A percentile compares a stretch with the other conserved stretches of the same genome.
Conservation (phyloP, 2,888 invertebrate genomes). For the Belgica antarctica region DNA sequence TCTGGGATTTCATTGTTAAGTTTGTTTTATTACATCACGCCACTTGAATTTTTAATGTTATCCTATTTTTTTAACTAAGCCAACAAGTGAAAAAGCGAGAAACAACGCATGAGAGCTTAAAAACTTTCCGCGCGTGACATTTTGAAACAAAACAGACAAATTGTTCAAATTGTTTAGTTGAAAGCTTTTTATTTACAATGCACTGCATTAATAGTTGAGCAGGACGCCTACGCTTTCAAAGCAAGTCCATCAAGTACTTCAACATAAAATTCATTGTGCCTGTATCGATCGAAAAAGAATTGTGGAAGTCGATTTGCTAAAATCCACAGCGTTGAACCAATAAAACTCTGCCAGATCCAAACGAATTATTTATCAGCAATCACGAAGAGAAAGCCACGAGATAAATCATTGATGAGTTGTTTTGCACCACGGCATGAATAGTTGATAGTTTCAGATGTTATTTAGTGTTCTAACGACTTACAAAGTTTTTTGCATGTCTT, state of each 20-base stretch:
- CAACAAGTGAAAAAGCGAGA: background rate
- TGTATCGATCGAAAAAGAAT: constrained; percentile 63
- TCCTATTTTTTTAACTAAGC: too few species aligned
- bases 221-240: too few species aligned
- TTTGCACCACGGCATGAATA: constrained; percentile 60
- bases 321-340: constrained; percentile 22
- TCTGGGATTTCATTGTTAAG: constrained; percentile 27
- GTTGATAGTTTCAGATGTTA: constrained; percentile 57
- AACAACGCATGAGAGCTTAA: too few species aligned
- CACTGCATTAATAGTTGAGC: too few species aligned
- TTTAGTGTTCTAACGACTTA: constrained; percentile 73
- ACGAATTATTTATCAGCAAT: too few species aligned
- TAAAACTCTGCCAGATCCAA: constrained; percentile 27
- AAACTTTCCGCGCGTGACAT: too few species aligned
- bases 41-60: constrained; percentile 36
- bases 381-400: constrained; percentile 62
- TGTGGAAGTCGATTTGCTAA: constrained; percentile 57
- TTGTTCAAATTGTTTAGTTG: too few species aligned
- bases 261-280: constrained; percentile 60
- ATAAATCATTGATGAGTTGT: constrained; percentile 65
- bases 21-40: constrained; percentile 35
- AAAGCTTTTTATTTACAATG: too few species aligned
- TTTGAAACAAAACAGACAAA: too few species aligned
- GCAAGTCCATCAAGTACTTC: too few species aligned
- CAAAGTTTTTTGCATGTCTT: constrained; percentile 69